phyloP scores from a whole-genome alignment of 2,113 vertebrate genomes.

The Pedionomus torquatus region DNA sequence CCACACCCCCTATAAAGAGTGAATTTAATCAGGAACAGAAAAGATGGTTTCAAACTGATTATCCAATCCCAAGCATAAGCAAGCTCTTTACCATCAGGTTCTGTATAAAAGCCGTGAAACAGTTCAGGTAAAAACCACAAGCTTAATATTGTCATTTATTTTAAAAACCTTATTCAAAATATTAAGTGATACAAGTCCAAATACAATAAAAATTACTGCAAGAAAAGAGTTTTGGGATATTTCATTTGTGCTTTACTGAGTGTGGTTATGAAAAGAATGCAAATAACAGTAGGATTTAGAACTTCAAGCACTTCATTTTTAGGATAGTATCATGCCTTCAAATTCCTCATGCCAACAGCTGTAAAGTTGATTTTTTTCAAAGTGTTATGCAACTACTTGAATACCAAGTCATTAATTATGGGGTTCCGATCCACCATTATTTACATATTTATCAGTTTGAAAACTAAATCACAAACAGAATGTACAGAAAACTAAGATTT shows the following conservation, averaged over 20 bases:
- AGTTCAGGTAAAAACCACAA: neutral
- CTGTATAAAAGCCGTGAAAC: neutral
- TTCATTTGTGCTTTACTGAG: constrained; percentile 56
- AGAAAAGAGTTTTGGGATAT: constrained; percentile 48
- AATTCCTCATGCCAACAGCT: neutral
- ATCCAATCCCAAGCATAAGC: neutral
- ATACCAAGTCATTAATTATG: constrained; percentile 37
- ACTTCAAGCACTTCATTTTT: neutral
- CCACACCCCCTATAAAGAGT: rapidly evolving
- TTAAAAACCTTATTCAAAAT: constrained; percentile 80
- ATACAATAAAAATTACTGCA: constrained; percentile 74
- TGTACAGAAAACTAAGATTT: constrained; percentile 59
- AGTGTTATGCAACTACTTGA: neutral
- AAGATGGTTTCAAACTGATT: neutral
- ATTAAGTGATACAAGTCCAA: constrained; percentile 77
- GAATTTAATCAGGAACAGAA: neutral
- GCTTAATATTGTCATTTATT: constrained; percentile 72
- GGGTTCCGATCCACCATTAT: constrained; percentile 54
- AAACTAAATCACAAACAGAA: constrained; percentile 56
- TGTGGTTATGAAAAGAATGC: neutral
- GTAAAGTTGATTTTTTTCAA: neutral
- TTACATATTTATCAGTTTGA: constrained; percentile 62
- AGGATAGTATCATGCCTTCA: neutral
- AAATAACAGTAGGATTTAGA: neutral
- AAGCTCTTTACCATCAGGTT: neutral